These are phyloP conservation scores for Oscheius myriophilus DNA, from an alignment of 2,888 invertebrate genomes.

Conservation along the genomic window DNA sequence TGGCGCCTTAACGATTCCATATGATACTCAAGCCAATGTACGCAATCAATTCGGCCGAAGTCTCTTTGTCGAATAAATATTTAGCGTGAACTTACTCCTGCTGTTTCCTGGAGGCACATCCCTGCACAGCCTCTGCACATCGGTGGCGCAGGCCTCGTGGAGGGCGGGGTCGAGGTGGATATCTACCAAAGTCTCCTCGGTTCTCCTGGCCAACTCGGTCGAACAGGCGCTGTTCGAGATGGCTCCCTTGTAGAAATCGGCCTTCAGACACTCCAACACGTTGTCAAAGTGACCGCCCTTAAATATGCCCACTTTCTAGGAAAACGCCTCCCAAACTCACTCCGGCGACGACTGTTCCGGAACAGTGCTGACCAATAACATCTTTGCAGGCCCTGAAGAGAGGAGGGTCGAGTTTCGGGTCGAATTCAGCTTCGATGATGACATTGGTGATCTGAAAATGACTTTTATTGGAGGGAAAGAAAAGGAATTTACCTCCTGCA, in stretches of 20 bases:
- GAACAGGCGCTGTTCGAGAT: conserved; percentile 83
- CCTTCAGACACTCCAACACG: conserved; percentile 85
- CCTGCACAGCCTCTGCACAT: conserved; percentile 75
- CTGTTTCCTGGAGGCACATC: conserved; percentile 86
- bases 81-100: conserved; percentile 75
- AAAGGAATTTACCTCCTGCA: conserved; percentile 5
- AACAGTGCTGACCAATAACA: conserved; percentile 53
- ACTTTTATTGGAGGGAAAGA: conserved; percentile 41
- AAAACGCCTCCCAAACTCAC: too few species aligned
- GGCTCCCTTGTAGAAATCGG: conserved; percentile 80
- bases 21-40: too few species aligned
- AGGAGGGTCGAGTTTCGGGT: conserved; percentile 89
- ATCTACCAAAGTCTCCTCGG: conserved; percentile 86
- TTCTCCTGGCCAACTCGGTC: conserved; percentile 80
- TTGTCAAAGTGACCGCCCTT: conserved; percentile 69
- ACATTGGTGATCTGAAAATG: conserved; percentile 48
- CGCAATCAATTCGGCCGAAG: too few species aligned
- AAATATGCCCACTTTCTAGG: too few species aligned
- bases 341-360: conserved; percentile 47
- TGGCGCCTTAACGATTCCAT: too few species aligned
- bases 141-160: conserved; percentile 86
- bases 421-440: conserved; percentile 78
- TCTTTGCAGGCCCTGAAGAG: conserved; percentile 80
- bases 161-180: conserved; percentile 93
- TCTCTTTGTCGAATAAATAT: too few species aligned